phyloP scores from a whole-genome alignment of 2,113 vertebrate genomes.

The Onychostoma macrolepis region DNA sequence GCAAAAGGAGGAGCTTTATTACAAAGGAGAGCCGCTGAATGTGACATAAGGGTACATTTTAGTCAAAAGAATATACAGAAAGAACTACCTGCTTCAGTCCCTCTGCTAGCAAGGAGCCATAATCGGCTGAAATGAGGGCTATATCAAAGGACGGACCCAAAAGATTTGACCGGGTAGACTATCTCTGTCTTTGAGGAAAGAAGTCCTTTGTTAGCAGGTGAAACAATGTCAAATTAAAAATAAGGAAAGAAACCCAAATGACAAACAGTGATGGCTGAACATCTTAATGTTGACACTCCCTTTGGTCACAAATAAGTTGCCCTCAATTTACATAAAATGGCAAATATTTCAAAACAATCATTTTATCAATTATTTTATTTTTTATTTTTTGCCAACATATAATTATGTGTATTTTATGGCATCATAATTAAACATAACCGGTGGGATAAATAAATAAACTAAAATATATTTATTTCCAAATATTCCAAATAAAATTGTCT shows the following conservation, averaged over 20 bases:
- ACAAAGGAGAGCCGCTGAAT: background rate
- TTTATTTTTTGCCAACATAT: background rate
- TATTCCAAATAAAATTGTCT: background rate
- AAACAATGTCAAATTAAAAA: slow-evolving; percentile 52
- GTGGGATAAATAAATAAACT: background rate
- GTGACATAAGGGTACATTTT: slow-evolving; percentile 40
- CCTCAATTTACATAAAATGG: background rate
- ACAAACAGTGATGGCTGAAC: slow-evolving; percentile 66
- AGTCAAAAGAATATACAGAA: slow-evolving; percentile 68
- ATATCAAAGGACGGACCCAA: slow-evolving; percentile 72
- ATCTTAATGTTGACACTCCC: slow-evolving; percentile 20
- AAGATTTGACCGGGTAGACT: slow-evolving; percentile 78
- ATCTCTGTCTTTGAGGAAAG: slow-evolving; percentile 75
- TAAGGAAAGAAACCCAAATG: slow-evolving; percentile 34
- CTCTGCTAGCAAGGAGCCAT: slow-evolving; percentile 70
- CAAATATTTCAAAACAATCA: background rate
- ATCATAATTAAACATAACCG: background rate
- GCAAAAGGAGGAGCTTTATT: background rate
- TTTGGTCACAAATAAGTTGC: background rate
- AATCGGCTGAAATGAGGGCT: slow-evolving; percentile 74
- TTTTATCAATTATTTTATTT: background rate
- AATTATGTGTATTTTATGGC: background rate
- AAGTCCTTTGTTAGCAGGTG: slow-evolving; percentile 70
- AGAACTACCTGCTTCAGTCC: slow-evolving; percentile 72
- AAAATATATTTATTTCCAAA: background rate